These are phyloP conservation scores for Loriculus beryllinus DNA, from an alignment of 2,797 vertebrate genomes.

Conservation along the genomic window DNA sequence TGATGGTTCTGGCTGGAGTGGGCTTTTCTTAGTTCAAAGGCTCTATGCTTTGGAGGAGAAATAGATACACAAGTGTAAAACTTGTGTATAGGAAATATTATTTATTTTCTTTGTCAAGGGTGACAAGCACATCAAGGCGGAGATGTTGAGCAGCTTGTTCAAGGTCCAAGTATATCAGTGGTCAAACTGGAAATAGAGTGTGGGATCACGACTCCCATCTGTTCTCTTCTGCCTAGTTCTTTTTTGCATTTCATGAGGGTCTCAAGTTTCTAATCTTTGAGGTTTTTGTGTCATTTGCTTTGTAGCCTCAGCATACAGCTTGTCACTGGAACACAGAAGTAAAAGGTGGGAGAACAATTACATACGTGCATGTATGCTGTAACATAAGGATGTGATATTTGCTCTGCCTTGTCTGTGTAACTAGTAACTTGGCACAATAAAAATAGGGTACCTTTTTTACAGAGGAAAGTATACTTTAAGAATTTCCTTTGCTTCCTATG, in stretches of 20 bases:
- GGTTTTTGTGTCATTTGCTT: not conserved
- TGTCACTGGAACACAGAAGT: not conserved
- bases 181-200: not conserved
- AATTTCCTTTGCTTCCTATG: not conserved
- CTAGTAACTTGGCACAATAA: not conserved
- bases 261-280: not conserved
- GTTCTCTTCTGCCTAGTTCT: not conserved
- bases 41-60: not conserved
- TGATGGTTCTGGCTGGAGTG: not conserved
- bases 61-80: not conserved
- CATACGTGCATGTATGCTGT: accelerated
- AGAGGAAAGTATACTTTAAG: not conserved
- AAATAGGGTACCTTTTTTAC: not conserved
- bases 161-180: not conserved
- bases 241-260: not conserved
- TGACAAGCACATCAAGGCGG: not conserved
- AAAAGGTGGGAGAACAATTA: not conserved
- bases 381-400: not conserved
- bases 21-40: not conserved
- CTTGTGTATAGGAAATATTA: not conserved
- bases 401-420: not conserved
- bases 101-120: not conserved
- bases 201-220: not conserved
- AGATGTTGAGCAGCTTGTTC: not conserved
- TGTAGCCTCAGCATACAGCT: not conserved